These are phyloP conservation scores for Drosophila melanosoma DNA, from an alignment of 2,888 invertebrate species.

Conservation along the genomic window DNA sequence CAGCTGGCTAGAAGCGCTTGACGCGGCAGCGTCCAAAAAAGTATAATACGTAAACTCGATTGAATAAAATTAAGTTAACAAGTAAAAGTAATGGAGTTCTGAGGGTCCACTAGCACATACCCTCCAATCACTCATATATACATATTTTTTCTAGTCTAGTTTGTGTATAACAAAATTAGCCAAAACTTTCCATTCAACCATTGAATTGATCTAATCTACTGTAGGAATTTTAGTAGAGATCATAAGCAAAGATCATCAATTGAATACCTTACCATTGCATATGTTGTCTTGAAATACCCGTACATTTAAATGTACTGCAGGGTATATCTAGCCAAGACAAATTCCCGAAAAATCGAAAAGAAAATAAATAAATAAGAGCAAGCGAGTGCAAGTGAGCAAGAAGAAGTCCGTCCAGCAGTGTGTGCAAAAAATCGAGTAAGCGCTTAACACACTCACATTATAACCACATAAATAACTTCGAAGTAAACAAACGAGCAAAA, in stretches of 20 bases:
- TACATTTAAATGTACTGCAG: not conserved
- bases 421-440: constrained; percentile 66
- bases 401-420: constrained; percentile 58
- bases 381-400: constrained; percentile 11
- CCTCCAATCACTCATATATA: not conserved
- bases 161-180: not conserved
- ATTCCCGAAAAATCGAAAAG: constrained; percentile 11
- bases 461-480: constrained; percentile 9
- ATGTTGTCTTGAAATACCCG: not conserved
- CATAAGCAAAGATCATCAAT: not conserved
- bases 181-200: not conserved
- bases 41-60: constrained; percentile 59
- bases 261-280: not conserved
- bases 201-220: not conserved
- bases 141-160: not conserved
- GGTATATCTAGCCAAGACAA: constrained; percentile 1
- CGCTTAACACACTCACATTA: constrained; percentile 2
- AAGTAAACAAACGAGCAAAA: constrained; percentile 45
- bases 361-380: constrained; percentile 26
- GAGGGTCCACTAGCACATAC: not conserved
- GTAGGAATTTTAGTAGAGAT: not conserved
- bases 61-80: constrained; percentile 58
- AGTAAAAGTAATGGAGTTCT: constrained; percentile 9
- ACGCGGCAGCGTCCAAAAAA: constrained; percentile 34
- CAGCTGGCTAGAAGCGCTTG: constrained; percentile 51